Percentiles rank a stretch among this genome's conserved stretches.
Evolutionary conservation across 1,140 invertebrate genomes (phyloP).

Genomic region (Melanaphis sacchari): DNA sequence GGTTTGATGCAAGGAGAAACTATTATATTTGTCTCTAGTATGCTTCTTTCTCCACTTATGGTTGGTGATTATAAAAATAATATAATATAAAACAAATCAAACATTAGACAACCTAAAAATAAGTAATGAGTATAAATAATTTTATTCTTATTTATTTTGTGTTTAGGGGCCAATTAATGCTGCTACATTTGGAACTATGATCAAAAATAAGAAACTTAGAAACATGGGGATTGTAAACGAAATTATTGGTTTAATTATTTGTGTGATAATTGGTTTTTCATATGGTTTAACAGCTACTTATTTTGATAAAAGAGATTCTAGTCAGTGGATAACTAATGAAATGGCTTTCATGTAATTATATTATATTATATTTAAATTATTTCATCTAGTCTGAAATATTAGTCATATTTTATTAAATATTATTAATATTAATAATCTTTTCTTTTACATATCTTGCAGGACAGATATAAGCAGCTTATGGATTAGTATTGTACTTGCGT

Average conservation of each 20-base stretch:
- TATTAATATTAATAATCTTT: background rate
- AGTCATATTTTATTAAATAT: background rate
- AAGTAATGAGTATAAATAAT: conserved; percentile 21
- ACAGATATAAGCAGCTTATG: conserved; percentile 71
- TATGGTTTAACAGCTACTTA: conserved; percentile 71
- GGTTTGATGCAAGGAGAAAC: conserved; percentile 69
- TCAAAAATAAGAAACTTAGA: conserved; percentile 71
- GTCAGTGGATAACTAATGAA: conserved; percentile 73
- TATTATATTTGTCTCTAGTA: conserved; percentile 76
- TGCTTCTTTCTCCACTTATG: conserved; percentile 82
- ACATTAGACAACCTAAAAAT: background rate
- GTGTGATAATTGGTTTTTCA: conserved; percentile 73
- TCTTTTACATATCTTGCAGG: conserved; percentile 63
- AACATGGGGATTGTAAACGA: conserved; percentile 71
- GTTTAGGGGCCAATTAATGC: conserved; percentile 77
- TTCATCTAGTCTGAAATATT: background rate
- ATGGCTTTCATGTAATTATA: conserved; percentile 71
- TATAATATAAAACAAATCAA: background rate
- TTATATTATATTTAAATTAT: conserved; percentile 44
- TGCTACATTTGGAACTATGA: conserved; percentile 75
- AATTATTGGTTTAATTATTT: conserved; percentile 70
- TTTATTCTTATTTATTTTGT: conserved; percentile 47
- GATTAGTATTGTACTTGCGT: conserved; percentile 74
- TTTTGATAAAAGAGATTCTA: conserved; percentile 69
- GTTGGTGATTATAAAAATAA: conserved; percentile 63